Percentiles rank a stretch among this genome's conserved stretches.
These are phyloP conservation scores for Erebia aethiops DNA, from an alignment of 2,888 invertebrate species.

Conservation along the genomic window DNA sequence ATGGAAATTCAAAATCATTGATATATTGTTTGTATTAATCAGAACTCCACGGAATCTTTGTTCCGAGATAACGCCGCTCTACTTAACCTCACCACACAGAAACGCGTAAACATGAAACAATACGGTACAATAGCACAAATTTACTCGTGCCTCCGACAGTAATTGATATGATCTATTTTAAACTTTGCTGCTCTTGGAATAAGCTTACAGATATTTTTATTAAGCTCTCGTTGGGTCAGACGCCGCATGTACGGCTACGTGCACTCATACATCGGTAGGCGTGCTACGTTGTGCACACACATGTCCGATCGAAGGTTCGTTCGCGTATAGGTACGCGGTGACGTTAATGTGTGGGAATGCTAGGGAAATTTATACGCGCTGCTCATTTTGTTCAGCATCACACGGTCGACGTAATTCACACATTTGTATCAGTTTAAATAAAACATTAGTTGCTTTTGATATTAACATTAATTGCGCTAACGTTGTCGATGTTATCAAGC, in stretches of 20 bases:
- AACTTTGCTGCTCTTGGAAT: conserved; percentile 46
- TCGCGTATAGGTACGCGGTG: conserved; percentile 59
- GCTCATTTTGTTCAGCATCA: conserved; percentile 64
- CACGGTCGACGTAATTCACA: conserved; percentile 72
- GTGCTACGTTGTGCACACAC: conserved; percentile 43
- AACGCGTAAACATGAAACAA: conserved; percentile 82
- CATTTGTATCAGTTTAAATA: conserved; percentile 72
- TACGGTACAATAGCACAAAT: conserved; percentile 79
- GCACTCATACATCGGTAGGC: conserved; percentile 58
- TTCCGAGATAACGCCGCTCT: conserved; percentile 82
- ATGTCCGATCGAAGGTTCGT: conserved; percentile 46
- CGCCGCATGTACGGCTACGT: conserved; percentile 56
- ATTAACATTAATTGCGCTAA: conserved; percentile 66
- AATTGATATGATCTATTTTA: conserved; percentile 40
- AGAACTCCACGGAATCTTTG: conserved; percentile 76
- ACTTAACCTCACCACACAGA: conserved; percentile 82
- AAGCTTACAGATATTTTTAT: conserved; percentile 47
- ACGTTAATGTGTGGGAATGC: conserved; percentile 73
- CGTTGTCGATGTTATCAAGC: conserved; percentile 33
- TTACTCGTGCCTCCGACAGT: conserved; percentile 55
- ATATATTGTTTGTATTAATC: conserved; percentile 53
- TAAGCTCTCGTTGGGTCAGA: conserved; percentile 35
- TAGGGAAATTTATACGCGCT: conserved; percentile 79
- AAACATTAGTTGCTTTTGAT: conserved; percentile 65
- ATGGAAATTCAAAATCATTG: conserved; percentile 8